Conservation (phyloP, 2,113 vertebrate genomes). For the Seriola rivoliana region DNA sequence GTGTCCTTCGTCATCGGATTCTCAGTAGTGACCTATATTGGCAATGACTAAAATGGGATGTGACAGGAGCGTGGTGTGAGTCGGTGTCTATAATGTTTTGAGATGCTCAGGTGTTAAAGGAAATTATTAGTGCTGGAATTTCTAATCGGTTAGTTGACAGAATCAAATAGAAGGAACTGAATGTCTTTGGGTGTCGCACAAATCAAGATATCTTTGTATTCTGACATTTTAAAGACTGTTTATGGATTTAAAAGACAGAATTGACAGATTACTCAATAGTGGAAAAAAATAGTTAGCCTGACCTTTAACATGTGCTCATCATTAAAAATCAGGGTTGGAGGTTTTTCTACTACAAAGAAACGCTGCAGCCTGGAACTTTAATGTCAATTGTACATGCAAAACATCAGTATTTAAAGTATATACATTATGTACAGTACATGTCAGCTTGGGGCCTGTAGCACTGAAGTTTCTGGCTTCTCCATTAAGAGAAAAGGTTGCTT, state of each 20-base stretch:
- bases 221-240: background rate
- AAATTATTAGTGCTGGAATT: background rate
- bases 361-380: background rate
- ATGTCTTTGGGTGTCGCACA: background rate
- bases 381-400: no score
- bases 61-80: conserved; percentile 15
- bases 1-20: conserved; percentile 41
- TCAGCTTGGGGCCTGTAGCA: background rate
- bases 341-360: no score
- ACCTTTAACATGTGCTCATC: no score
- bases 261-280: background rate
- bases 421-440: no score
- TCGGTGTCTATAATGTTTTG: background rate
- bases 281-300: no score
- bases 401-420: no score
- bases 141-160: background rate
- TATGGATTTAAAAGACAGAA: background rate
- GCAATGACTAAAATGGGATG: conserved; percentile 18
- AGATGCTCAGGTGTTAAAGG: background rate
- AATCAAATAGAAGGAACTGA: background rate
- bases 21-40: conserved; percentile 15
- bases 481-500: no score
- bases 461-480: no score
- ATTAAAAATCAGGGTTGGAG: no score
- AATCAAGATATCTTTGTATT: background rate